Evolutionary conservation across 2,113 vertebrate species (phyloP).

Genomic region (Theristicus caerulescens): DNA sequence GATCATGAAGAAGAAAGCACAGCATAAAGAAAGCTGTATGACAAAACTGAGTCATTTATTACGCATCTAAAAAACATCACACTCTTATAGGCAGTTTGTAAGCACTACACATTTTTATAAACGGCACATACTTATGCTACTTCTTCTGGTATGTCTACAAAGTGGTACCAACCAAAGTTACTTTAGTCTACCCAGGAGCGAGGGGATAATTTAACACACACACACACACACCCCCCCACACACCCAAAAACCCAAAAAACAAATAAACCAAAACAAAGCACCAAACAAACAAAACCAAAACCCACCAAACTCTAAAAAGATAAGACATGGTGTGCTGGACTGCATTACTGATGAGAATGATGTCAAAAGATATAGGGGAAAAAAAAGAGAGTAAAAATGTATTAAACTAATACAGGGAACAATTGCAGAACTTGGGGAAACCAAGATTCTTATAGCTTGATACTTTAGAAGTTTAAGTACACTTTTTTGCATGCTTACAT

Average conservation of each 20-base stretch:
- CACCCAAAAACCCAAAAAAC: too few relatives aligned
- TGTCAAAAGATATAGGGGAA: background rate
- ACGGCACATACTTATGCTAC: background rate
- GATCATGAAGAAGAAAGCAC: background rate
- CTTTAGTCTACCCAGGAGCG: background rate
- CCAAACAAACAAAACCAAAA: background rate
- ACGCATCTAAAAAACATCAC: background rate
- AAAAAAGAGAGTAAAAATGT: background rate
- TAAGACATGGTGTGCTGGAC: background rate
- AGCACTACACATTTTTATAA: background rate
- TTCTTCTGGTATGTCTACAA: background rate
- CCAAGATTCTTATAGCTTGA: background rate
- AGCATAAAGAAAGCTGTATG: background rate
- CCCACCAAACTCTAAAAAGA: fast-evolving
- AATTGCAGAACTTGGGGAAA: background rate
- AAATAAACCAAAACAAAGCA: background rate
- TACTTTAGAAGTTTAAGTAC: background rate
- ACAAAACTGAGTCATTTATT: background rate
- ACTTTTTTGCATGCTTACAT: background rate
- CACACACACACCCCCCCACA: too few relatives aligned
- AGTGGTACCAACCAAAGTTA: background rate
- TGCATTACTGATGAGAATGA: background rate
- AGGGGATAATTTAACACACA: background rate
- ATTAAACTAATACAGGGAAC: background rate
- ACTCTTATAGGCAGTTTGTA: background rate